Percentiles rank a stretch among this genome's conserved stretches.
phyloP scores from a whole-genome alignment of 2,888 invertebrate genomes.

The Drosophila prolongata region DNA sequence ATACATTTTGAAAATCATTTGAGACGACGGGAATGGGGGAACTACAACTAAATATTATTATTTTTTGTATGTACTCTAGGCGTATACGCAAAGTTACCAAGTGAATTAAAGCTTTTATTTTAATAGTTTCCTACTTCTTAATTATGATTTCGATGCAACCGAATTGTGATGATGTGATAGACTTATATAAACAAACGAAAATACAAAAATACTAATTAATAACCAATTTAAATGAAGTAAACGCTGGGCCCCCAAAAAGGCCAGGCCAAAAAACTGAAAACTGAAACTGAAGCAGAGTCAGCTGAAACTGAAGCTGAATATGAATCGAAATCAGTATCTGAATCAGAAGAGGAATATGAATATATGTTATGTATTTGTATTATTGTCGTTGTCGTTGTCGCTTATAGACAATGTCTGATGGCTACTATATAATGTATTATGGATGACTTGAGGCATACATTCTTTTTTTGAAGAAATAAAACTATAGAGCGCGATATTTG shows the following conservation, averaged over 20 bases:
- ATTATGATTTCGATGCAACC: conserved; percentile 73
- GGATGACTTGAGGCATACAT: conserved; percentile 83
- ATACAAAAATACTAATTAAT: conserved; percentile 70
- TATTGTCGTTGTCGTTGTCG: conserved; percentile 62
- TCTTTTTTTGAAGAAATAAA: conserved; percentile 70
- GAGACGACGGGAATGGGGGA: conserved; percentile 9
- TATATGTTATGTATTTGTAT: conserved; percentile 54
- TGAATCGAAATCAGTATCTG: conserved; percentile 33
- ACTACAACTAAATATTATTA: conserved; percentile 37
- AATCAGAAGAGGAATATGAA: conserved; percentile 43
- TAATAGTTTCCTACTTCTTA: conserved; percentile 24
- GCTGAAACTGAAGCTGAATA: conserved; percentile 31
- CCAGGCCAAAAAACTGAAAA: conserved; percentile 42
- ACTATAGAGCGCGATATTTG: conserved; percentile 73
- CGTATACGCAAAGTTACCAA: conserved; percentile 74
- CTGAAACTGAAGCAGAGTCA: conserved; percentile 21
- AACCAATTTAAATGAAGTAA: conserved; percentile 50
- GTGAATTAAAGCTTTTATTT: conserved; percentile 19
- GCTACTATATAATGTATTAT: conserved; percentile 74
- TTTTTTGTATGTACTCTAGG: conserved; percentile 72
- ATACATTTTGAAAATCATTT: conserved; percentile 6
- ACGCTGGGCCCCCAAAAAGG: conserved; percentile 32
- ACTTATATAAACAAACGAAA: conserved; percentile 77
- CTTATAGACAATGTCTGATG: conserved; percentile 56
- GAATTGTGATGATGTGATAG: conserved; percentile 84